These are phyloP conservation scores for Siderastrea radians DNA, from an alignment of 92 coral and sea anemone genomes.

Conservation along the genomic window DNA sequence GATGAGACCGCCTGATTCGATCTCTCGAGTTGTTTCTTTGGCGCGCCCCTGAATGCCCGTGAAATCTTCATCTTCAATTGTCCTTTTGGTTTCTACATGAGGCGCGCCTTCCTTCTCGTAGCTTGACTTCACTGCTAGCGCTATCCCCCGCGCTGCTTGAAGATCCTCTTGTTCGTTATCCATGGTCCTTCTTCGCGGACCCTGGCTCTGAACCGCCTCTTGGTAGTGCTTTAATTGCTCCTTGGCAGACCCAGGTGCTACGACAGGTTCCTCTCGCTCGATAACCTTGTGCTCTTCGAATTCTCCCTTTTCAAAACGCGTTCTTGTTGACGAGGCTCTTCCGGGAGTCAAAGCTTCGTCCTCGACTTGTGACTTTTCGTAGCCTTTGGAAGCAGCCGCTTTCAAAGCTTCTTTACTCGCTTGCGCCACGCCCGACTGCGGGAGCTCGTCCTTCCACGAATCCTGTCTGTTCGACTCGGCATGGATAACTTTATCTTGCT, in stretches of 20 bases:
- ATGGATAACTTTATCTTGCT: conserved; percentile 71
- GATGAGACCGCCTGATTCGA: conserved; percentile 74
- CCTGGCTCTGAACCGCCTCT: conserved; percentile 48
- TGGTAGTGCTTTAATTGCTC: conserved; percentile 67
- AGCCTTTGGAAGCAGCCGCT: conserved; percentile 73
- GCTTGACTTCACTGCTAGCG: conserved; percentile 38
- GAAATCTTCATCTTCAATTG: conserved; percentile 81
- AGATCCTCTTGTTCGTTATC: conserved; percentile 68
- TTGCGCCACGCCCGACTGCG: conserved; percentile 75
- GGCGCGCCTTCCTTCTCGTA: conserved; percentile 57
- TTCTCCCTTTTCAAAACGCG: conserved; percentile 67
- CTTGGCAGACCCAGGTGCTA: conserved; percentile 52
- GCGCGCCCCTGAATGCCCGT: conserved; percentile 64
- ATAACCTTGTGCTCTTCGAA: conserved; percentile 54
- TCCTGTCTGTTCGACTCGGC: conserved; percentile 65
- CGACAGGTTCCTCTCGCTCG: conserved; percentile 68
- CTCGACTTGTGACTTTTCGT: conserved; percentile 45
- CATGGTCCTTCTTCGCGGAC: conserved; percentile 51
- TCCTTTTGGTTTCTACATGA: conserved; percentile 54
- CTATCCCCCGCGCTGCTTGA: conserved; percentile 50
- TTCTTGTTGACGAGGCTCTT: conserved; percentile 47
- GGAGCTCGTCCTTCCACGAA: conserved; percentile 71
- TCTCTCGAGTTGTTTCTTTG: conserved; percentile 61
- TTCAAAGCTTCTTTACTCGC: conserved; percentile 81
- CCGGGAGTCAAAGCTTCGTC: conserved; percentile 56